Evolutionary conservation across 1,140 invertebrate species (phyloP), one percentile per base, ranked within the genome.

Genomic region (Trichogramma pretiosum): DNA sequence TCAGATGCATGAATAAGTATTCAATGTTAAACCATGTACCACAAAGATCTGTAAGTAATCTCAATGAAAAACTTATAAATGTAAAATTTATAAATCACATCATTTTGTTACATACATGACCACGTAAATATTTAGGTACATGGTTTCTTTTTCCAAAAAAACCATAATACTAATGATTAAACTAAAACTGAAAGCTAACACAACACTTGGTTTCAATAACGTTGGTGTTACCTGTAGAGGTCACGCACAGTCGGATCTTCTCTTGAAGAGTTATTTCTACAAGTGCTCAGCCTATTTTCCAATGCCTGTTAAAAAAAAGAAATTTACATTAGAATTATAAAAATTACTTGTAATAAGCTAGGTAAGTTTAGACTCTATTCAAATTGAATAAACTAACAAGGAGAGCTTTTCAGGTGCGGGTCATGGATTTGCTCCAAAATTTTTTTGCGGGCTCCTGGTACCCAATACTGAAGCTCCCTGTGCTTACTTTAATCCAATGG

Each of bases 151-250:
- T 51, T 41, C 24, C 51, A 43, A 26, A 18, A 30, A 32, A 41
- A 56, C 21, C 35, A 32, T 39, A 54, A n/a, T n/a, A n/a, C n/a
- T n/a, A n/a, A n/a, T n/a, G n/a, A n/a, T n/a, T 19, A 43, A 37
- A 37, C 30, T 36, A 35, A 11, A 22, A 42, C 23, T 41, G 42
- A 46, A 46, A 43, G 46, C 49, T 51, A 56, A 11, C 42, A 54
- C 50, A 48, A 37, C 8, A 42, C 42, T n/a, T n/a, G n/a, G n/a
- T n/a, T n/a, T n/a, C n/a, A 62, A 61, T 48, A 51, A 52, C 45
- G 53, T 55, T 53, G 62, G 56, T 60, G 63, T 72, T 72, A 72
- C 70, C 70, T 72, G 68, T 71, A 72, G 49, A 69, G 57, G 62
- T 72, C 70, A 24, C 68, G 62, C 36, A 70, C 61, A n/a, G 64